Percentiles rank a stretch among this genome's conserved stretches.
Conservation (phyloP, 2,113 vertebrate species). For the Nesoenas mayeri region DNA sequence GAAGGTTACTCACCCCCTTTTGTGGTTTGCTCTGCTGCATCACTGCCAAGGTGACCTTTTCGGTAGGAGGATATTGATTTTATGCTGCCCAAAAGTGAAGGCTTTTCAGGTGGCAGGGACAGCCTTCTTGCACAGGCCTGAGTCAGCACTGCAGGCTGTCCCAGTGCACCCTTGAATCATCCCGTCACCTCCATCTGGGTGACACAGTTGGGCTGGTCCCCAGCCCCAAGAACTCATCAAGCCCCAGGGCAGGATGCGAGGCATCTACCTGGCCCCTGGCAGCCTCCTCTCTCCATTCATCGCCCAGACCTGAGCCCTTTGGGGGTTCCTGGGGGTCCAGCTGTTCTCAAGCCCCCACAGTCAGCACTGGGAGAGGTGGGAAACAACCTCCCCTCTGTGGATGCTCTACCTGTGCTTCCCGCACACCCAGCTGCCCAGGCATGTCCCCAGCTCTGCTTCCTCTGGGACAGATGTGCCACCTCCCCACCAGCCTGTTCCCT, state of each 20-base stretch:
- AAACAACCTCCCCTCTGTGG: accelerated
- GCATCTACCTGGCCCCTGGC: accelerated
- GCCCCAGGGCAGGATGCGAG: accelerated
- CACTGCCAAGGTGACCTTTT: background rate
- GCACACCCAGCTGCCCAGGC: background rate
- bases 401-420: background rate
- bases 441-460: background rate
- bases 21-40: accelerated
- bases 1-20: background rate
- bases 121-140: background rate
- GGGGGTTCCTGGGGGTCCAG: accelerated
- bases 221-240: background rate
- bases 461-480: accelerated
- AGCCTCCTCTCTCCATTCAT: background rate
- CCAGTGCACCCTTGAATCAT: background rate
- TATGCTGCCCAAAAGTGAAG: background rate
- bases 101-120: background rate
- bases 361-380: background rate
- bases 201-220: background rate
- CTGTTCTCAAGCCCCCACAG: background rate
- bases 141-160: accelerated
- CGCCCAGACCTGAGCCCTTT: background rate
- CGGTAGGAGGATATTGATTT: background rate
- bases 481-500: background rate
- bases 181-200: accelerated